Conservation (phyloP, 2,797 vertebrate genomes). For the Hirundo rustica region DNA sequence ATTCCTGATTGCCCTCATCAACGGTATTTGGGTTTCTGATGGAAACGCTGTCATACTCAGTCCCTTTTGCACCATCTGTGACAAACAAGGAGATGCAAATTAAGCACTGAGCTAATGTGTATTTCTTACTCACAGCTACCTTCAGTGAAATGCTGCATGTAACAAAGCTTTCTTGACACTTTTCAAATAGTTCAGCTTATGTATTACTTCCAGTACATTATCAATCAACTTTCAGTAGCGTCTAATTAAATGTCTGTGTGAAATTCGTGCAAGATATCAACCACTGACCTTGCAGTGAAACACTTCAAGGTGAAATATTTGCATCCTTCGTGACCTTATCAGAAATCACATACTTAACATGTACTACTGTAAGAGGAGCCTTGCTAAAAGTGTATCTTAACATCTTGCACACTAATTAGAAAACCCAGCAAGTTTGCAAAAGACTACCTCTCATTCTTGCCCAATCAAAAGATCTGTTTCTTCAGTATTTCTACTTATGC, state of each 20-base stretch:
- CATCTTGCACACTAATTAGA: background rate
- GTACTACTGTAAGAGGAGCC: background rate
- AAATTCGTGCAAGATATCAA: background rate
- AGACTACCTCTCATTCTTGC: background rate
- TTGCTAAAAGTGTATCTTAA: background rate
- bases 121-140: background rate
- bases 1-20: background rate
- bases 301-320: background rate
- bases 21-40: background rate
- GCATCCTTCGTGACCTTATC: background rate
- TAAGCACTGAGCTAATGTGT: background rate
- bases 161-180: background rate
- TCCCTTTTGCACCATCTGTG: slow-evolving; percentile 18
- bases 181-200: background rate
- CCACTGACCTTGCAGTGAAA: background rate
- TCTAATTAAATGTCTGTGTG: background rate
- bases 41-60: background rate
- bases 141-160: background rate
- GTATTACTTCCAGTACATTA: background rate
- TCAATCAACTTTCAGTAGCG: background rate
- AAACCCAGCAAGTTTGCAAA: background rate
- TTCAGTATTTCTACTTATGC: background rate
- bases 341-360: background rate
- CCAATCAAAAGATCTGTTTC: background rate
- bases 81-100: background rate